A percentile compares a stretch with the other conserved stretches of the same genome.
Evolutionary conservation across 2,888 invertebrate species (phyloP).

Genomic region (Dasysyrphus tricinctus): DNA sequence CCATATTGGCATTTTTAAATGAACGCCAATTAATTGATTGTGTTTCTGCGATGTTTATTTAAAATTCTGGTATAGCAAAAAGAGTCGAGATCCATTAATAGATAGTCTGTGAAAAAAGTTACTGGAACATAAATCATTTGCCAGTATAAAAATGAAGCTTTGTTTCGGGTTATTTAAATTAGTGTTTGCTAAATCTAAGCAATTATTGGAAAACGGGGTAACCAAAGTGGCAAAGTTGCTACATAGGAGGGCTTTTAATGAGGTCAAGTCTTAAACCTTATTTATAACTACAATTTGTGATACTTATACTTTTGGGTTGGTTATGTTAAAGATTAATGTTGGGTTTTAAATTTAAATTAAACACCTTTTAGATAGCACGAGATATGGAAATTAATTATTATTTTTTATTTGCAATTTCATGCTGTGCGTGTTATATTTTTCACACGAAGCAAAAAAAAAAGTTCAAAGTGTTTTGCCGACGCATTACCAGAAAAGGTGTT

Average conservation of each 20-base stretch:
- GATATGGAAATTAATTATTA: slow-evolving; percentile 16
- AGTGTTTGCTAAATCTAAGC: background rate
- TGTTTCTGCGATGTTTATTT: background rate
- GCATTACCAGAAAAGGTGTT: slow-evolving; percentile 8
- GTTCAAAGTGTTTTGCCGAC: slow-evolving; percentile 22
- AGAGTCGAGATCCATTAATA: background rate
- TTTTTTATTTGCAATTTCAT: slow-evolving; percentile 3
- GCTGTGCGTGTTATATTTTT: slow-evolving; percentile 40
- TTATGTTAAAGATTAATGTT: slow-evolving; percentile 41
- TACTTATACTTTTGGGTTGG: slow-evolving; percentile 11
- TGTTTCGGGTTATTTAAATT: slow-evolving; percentile 7
- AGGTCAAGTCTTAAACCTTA: slow-evolving; percentile 3
- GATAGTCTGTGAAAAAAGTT: background rate
- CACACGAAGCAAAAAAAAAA: slow-evolving; percentile 22
- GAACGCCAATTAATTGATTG: slow-evolving; percentile 13
- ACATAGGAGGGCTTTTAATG: background rate
- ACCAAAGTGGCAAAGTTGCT: slow-evolving; percentile 12
- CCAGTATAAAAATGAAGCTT: background rate
- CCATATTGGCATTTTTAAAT: slow-evolving; percentile 14
- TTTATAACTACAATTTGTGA: background rate
- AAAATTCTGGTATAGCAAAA: background rate
- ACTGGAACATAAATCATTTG: slow-evolving; percentile 17
- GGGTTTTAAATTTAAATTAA: background rate
- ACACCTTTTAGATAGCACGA: background rate
- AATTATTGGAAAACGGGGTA: background rate